Evolutionary conservation across 2,113 vertebrate genomes (phyloP), one percentile per base, ranked within the genome.

Genomic region (Microtus oregoni): DNA sequence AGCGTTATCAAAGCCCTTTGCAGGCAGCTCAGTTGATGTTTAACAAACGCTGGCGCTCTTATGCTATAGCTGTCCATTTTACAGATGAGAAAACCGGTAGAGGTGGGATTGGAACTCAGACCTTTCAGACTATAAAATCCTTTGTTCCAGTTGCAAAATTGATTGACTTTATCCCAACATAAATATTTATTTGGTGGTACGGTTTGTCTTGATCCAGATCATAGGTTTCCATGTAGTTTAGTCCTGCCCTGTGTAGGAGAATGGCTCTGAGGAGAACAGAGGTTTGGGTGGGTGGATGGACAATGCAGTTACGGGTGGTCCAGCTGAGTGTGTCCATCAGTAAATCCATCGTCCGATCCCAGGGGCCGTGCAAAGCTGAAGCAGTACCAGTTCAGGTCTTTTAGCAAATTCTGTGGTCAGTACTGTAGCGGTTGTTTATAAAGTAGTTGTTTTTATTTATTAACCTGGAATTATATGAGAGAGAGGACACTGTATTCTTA

Each of bases 401-500:
- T 72, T 47, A 50, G 28, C 92, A 91, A 79, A 52, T 91, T 94
- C 89, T 77, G 41, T 35, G 95, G 55, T 73, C 86, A 92, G 0
- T 86, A 63, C 90, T 50, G 12, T 32, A 4, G 7, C 1, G 2
- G 30, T 38, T 55, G 0, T 90, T 95, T 83, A 68, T 87, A 83
- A 87, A 94, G 70, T 30, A 35, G 0, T 87, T 93, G 68, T 85
- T 97, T 70, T 92, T 90, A 79, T 88, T 86, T 94, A 68, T 86
- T 65, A 35, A 30, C 15, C 20, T 82, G 35, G 2, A 9, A 22
- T n/a, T 61, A 44, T 2, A 86, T 58, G 81, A 92, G 73, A 93
- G 93, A 86, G 78, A 41, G 38, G 96, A 78, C n/a, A 63, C 88
- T 86, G 77, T 24, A 79, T 96, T 92, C 52, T 90, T 14, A 72